Conservation (phyloP, 1,140 invertebrate genomes). For the Drosophila ohnishii region DNA sequence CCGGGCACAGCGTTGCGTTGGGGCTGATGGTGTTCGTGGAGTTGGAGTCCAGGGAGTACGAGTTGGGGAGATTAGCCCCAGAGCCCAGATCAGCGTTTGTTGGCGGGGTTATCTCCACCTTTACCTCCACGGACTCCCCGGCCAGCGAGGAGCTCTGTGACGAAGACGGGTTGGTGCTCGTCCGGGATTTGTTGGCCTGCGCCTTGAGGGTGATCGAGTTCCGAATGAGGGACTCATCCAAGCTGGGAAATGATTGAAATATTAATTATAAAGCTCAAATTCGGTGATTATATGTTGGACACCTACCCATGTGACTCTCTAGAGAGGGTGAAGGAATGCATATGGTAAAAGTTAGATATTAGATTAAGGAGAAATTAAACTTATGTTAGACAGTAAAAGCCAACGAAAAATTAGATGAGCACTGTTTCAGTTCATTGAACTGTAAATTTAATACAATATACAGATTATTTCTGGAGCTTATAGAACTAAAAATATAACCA, state of each 20-base stretch:
- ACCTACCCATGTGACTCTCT: slow-evolving; percentile 82
- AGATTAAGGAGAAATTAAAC: not conserved
- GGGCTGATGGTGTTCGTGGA: slow-evolving; percentile 79
- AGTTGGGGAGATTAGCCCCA: slow-evolving; percentile 69
- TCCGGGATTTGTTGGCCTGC: slow-evolving; percentile 76
- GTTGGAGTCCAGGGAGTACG: slow-evolving; percentile 80
- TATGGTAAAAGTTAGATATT: not conserved
- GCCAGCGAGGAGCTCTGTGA: slow-evolving; percentile 82
- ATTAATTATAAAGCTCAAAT: not conserved
- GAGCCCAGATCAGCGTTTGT: slow-evolving; percentile 66
- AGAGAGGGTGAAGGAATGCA: not conserved
- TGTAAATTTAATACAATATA: not conserved
- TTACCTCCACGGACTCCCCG: slow-evolving; percentile 80
- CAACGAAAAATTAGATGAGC: not conserved
- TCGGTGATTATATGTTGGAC: not conserved
- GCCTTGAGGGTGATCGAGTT: slow-evolving; percentile 78
- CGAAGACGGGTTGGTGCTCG: slow-evolving; percentile 80
- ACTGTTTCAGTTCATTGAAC: not conserved
- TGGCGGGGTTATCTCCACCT: slow-evolving; percentile 82
- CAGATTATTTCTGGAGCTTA: not conserved
- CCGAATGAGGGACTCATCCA: slow-evolving; percentile 85
- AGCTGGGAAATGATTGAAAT: slow-evolving; percentile 75
- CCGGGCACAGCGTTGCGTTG: slow-evolving; percentile 74
- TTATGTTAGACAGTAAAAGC: not conserved
- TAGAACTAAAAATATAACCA: not conserved